A percentile compares a stretch with the other conserved stretches of the same genome.
These are phyloP conservation scores for Endotricha flammealis DNA, from an alignment of 2,888 invertebrate species.

Conservation along the genomic window DNA sequence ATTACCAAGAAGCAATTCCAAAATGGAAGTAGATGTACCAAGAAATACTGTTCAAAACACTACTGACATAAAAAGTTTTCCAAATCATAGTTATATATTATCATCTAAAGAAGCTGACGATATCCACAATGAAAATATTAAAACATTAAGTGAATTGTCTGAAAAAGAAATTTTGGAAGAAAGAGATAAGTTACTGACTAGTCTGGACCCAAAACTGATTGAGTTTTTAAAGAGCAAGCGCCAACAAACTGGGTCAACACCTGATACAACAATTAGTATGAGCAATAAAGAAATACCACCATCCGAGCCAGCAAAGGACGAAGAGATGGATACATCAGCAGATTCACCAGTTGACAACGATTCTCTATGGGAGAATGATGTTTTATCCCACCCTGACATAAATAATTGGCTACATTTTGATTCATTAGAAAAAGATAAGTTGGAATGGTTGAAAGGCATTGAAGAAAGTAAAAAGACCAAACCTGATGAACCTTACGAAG, in stretches of 20 bases:
- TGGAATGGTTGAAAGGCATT: constrained; percentile 90
- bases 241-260: constrained; percentile 21
- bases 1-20: constrained; percentile 40
- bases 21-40: constrained; percentile 48
- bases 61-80: constrained; percentile 32
- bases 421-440: constrained; percentile 89
- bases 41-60: constrained; percentile 14
- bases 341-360: constrained; percentile 25
- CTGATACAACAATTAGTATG: constrained; percentile 5
- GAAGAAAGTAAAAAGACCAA: constrained; percentile 76
- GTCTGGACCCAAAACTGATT: constrained; percentile 82
- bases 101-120: constrained; percentile 67
- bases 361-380: constrained; percentile 72
- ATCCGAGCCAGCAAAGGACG: too few relatives aligned
- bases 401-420: constrained; percentile 92
- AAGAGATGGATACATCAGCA: constrained; percentile 47
- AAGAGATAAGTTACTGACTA: constrained; percentile 80
- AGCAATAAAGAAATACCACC: too few relatives aligned
- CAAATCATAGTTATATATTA: constrained; percentile 65
- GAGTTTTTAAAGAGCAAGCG: constrained; percentile 78
- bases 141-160: constrained; percentile 82
- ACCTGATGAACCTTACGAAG: constrained; percentile 83
- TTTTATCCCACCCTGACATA: constrained; percentile 78
- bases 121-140: constrained; percentile 87
- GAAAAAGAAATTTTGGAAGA: constrained; percentile 86